Evolutionary conservation across 2,113 vertebrate genomes (phyloP), one percentile per base, ranked within the genome.

Genomic region (Corythornis vintsioides): DNA sequence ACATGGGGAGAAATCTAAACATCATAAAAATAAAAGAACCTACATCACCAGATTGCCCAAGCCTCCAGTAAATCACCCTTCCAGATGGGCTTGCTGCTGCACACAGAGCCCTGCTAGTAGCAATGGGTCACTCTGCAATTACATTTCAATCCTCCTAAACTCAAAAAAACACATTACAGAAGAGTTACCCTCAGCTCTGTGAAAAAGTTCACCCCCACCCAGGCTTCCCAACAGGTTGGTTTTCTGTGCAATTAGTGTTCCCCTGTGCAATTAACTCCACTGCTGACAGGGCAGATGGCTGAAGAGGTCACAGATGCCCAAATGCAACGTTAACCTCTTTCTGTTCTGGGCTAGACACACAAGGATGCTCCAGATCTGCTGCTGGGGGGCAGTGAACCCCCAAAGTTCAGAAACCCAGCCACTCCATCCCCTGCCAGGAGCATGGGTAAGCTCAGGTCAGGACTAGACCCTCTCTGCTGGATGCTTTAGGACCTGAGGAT

Each of bases 171-270:
- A 80, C 55, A 35, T 75, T 75, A 38, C 42, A 67, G 5, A 26
- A 71, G 57, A 89, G 76, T 95, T 90, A 85, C 38, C 65, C 61
- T 52, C 3, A 2, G 29, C 47, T 73, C 56, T 72, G 63, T 83
- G 52, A 50, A 80, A 92, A 96, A 96, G 85, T 91, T 96, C 94
- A 64, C 53, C 15, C 4, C 63, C 29, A 9, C 38, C 40, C 56
- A 17, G 3, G 79, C 78, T 74, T 59, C 93, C 83, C 94, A 96
- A 94, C 73, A 88, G 91, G 82, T 89, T 77, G 95, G 96, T 97
- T 96, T 97, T 98, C 95, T 94, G 96, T 96, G 98, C 98, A 98
- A 98, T 98, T 98, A 98, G 96, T 89, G 92, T 97, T 83, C 50
- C 33, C 20, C 71, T 59, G 52, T 65, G 84, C 56, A 70, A 86